phyloP scores from a whole-genome alignment of 2,113 vertebrate genomes.

The Caranx melampygus region DNA sequence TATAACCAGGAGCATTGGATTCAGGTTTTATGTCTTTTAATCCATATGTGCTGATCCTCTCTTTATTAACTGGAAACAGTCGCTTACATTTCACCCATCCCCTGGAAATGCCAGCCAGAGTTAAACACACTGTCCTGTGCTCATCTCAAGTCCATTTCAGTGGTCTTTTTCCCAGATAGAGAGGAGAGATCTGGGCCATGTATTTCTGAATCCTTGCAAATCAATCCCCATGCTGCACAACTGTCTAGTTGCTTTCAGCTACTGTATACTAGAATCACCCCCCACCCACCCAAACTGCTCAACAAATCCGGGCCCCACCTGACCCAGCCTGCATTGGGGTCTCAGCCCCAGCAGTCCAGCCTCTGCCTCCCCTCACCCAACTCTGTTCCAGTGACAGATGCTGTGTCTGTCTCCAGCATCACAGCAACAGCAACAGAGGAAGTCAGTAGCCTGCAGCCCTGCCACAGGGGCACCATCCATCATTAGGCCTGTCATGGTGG shows the following conservation, averaged over 20 bases:
- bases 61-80: constrained; percentile 34
- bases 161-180: constrained; percentile 40
- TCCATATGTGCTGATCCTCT: constrained; percentile 24
- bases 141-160: constrained; percentile 30
- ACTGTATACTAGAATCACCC: constrained; percentile 14
- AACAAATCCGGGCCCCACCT: constrained; percentile 45
- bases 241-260: constrained; percentile 18
- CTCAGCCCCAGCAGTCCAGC: constrained; percentile 21
- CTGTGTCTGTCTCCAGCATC: constrained; percentile 68
- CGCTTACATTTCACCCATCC: constrained; percentile 6
- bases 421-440: constrained; percentile 66
- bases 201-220: constrained; percentile 38
- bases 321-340: constrained; percentile 40
- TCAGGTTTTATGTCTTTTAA: not conserved
- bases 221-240: constrained; percentile 8
- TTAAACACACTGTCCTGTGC: constrained; percentile 37
- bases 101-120: constrained; percentile 30
- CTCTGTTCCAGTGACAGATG: constrained; percentile 68
- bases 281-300: not conserved
- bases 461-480: constrained; percentile 70
- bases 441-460: constrained; percentile 70
- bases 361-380: constrained; percentile 48
- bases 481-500: constrained; percentile 67
- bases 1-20: constrained; percentile 21
- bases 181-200: constrained; percentile 37